Conservation (phyloP, 2,113 vertebrate genomes). For the Carettochelys insculpta region DNA sequence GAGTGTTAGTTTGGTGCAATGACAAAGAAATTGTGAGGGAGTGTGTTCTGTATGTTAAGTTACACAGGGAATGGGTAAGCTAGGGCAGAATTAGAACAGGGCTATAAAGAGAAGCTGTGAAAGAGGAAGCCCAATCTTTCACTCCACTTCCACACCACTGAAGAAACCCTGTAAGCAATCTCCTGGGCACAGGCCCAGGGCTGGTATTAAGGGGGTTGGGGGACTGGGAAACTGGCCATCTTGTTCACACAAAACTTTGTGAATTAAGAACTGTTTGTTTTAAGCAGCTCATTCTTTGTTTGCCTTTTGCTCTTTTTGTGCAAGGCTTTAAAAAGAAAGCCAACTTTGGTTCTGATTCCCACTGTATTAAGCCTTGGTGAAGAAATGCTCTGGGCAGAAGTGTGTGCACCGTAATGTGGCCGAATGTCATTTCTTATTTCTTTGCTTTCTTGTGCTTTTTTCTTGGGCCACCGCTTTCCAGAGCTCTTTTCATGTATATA, state of each 20-base stretch:
- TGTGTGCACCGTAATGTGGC: background rate
- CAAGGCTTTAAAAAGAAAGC: background rate
- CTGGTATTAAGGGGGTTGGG: background rate
- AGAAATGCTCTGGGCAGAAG: background rate
- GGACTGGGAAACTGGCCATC: background rate
- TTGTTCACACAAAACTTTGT: background rate
- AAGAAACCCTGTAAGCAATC: background rate
- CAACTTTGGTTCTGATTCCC: background rate
- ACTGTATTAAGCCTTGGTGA: background rate
- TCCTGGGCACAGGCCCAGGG: background rate
- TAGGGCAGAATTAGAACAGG: background rate
- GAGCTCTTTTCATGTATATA: background rate
- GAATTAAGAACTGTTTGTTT: slow-evolving; percentile 1
- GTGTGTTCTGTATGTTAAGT: background rate
- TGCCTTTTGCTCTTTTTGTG: background rate
- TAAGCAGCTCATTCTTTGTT: background rate
- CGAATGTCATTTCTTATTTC: background rate
- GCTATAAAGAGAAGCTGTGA: background rate
- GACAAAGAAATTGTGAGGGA: background rate
- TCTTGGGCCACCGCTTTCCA: background rate
- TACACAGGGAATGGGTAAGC: background rate
- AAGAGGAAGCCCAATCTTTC: background rate
- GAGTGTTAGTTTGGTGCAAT: background rate
- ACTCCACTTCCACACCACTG: background rate
- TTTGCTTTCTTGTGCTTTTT: background rate